Conservation (phyloP, 2,797 vertebrate genomes). For the Chloroceryle amazona region DNA sequence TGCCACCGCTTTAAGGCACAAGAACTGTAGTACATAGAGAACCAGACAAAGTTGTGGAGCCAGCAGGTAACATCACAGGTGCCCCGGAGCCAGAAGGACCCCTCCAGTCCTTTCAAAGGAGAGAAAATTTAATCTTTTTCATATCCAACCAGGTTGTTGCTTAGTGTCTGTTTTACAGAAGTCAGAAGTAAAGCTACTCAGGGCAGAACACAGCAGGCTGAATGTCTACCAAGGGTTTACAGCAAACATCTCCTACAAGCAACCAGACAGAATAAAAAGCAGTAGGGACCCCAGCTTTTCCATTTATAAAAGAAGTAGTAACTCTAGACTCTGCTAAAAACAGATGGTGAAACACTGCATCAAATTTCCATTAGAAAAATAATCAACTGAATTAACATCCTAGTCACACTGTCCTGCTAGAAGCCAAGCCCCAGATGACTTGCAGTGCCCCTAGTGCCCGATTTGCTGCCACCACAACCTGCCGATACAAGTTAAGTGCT, state of each 20-base stretch:
- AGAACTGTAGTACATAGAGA: background rate
- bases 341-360: background rate
- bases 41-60: background rate
- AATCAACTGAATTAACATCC: background rate
- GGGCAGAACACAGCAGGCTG: conserved; percentile 21
- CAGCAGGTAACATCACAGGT: background rate
- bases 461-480: background rate
- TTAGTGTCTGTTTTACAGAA: background rate
- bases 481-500: background rate
- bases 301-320: background rate
- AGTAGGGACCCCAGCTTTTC: background rate
- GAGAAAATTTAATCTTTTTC: background rate
- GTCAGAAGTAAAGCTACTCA: background rate
- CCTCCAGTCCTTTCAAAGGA: background rate
- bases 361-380: background rate
- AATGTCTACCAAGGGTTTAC: background rate
- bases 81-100: background rate
- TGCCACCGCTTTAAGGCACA: background rate
- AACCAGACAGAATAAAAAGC: conserved; percentile 10
- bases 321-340: background rate
- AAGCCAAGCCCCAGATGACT: background rate
- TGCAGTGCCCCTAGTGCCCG: background rate
- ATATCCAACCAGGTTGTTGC: background rate
- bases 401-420: background rate
- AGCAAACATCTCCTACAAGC: background rate